These are phyloP conservation scores for Palythoa grandiflora DNA, from an alignment of 92 coral and sea anemone species.

Conservation along the genomic window DNA sequence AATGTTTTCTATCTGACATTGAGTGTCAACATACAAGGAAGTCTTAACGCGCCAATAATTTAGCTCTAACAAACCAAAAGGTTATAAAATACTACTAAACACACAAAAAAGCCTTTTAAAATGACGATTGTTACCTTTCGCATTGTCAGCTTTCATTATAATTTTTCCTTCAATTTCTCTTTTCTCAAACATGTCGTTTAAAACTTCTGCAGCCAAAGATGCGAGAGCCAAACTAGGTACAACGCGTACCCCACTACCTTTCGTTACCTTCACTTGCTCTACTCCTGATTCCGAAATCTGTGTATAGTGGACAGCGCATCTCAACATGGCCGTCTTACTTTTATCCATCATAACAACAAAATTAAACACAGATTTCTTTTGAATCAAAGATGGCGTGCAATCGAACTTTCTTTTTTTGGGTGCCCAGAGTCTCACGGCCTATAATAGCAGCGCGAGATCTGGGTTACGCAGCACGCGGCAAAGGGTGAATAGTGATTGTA, in stretches of 20 bases:
- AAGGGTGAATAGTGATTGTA: too few relatives aligned
- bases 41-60: too few relatives aligned
- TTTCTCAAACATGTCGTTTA: constrained; percentile 93
- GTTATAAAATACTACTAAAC: not conserved
- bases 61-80: not conserved
- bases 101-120: not conserved
- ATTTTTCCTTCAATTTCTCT: constrained; percentile 89
- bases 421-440: not conserved
- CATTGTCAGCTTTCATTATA: constrained; percentile 95
- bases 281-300: constrained; percentile 74
- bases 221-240: constrained; percentile 73
- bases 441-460: not conserved
- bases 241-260: constrained; percentile 76
- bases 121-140: constrained; percentile 72
- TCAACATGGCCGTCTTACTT: constrained; percentile 47
- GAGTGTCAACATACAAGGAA: too few relatives aligned
- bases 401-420: not conserved
- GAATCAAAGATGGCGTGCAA: constrained; percentile 72
- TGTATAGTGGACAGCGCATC: constrained; percentile 79
- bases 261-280: constrained; percentile 64
- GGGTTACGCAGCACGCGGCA: not conserved
- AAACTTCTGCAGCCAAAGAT: constrained; percentile 82
- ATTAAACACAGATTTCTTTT: not conserved
- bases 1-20: too few relatives aligned
- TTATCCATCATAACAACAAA: constrained; percentile 21